Evolutionary conservation across 2,113 vertebrate genomes (phyloP), one percentile per base, ranked within the genome.

Genomic region (Albula goreensis): DNA sequence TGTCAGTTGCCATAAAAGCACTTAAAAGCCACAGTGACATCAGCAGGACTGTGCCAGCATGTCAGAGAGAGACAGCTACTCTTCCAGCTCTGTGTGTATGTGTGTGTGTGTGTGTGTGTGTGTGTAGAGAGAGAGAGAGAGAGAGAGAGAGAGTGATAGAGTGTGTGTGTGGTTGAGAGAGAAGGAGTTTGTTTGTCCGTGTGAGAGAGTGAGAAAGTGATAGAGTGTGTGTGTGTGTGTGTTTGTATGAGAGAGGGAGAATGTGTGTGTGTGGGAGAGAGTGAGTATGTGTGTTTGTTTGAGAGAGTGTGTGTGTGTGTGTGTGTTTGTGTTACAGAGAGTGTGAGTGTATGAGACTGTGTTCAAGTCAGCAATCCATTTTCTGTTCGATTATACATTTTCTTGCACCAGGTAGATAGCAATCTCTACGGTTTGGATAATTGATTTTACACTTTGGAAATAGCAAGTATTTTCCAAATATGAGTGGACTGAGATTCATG

Each of bases 1-100:
- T 31, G 51, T 82, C 80, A 56, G 50, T 82, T 82, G 80, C 50
- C 50, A 82, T 52, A 50, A 82, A 52, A 82, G 51, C n/a, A 56
- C 51, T 8, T 52, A 50, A 52, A 52, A 82, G 80, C 52, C n/a
- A 82, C 80, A 25, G 80, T 31, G 80, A 53, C 80, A 82, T 52
- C 50, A 82, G n/a, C 12, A 31, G 11, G 80, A 15, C 19, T 81
- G 52, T 50, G 17, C 51, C n/a, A 56, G 60, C 60, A 22, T 66
- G 60, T 66, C 60, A 19, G 15, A 5, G 60, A 66, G 60, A 66
- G 60, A 66, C 60, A 66, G 17, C 7, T 15, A 66, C 17, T 48
- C 79, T 80, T 50, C 41, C 48, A 50, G 79, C 41, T 50, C 49
- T 50, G 48, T 48, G 3, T 66, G 60, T 66, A 19, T 66, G 17